Conservation (phyloP, 1,140 invertebrate genomes). For the silkworm (Bombyx mori) region ASM3026992v2 NC_085119.1:16281001-16281500, state of each 20-base stretch:
- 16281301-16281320: no score
- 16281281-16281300: neutral
- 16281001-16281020: conserved; percentile 71
- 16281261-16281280: conserved; percentile 91
- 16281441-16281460: no score
- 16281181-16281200: conserved; percentile 88
- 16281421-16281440: no score
- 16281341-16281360: no score
- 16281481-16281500: no score
- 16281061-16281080: conserved; percentile 93
- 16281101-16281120: conserved; percentile 90
- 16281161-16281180: conserved; percentile 84
- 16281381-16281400: no score
- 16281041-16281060: conserved; percentile 90
- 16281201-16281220: conserved; percentile 94
- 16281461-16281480: no score
- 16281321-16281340: no score
- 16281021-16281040: conserved; percentile 91
- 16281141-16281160: conserved; percentile 87
- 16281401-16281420: no score
- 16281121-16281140: conserved; percentile 90
- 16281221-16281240: conserved; percentile 93
- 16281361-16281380: no score
- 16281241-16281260: conserved; percentile 97
- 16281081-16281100: conserved; percentile 97